phyloP scores from a whole-genome alignment of 35 echinoderm and acorn worm genomes.

The Acanthaster planci region DNA sequence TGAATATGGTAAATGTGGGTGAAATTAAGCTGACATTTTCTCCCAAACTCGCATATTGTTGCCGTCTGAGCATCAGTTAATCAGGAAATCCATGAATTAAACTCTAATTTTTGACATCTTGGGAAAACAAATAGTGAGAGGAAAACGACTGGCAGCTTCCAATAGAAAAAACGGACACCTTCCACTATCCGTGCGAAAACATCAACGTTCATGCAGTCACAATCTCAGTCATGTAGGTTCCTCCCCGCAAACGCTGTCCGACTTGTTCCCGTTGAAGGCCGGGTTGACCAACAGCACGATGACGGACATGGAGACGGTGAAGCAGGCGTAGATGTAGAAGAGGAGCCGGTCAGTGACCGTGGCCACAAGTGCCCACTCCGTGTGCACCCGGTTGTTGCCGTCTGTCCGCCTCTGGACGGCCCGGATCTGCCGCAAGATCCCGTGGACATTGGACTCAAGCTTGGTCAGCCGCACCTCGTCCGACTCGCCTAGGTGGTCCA shows the following conservation, averaged over 20 bases:
- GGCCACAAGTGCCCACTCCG: slow-evolving; percentile 93
- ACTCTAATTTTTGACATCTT: too few species aligned
- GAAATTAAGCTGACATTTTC: too few species aligned
- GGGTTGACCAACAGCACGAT: slow-evolving; percentile 70
- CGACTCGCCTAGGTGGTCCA: slow-evolving; percentile 54
- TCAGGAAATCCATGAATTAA: too few species aligned
- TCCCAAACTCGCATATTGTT: too few species aligned
- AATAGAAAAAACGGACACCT: not conserved
- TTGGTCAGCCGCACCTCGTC: slow-evolving; percentile 59
- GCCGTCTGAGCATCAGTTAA: too few species aligned
- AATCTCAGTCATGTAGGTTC: not conserved
- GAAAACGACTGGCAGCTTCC: too few species aligned
- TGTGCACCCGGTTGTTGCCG: slow-evolving; percentile 45
- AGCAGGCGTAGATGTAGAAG: slow-evolving; percentile 85
- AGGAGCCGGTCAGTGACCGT: slow-evolving; percentile 87
- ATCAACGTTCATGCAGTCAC: not conserved
- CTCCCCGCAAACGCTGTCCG: not conserved
- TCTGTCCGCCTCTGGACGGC: slow-evolving; percentile 42
- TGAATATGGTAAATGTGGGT: too few species aligned
- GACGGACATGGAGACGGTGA: slow-evolving; percentile 80
- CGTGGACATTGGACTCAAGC: slow-evolving; percentile 66
- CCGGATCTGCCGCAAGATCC: slow-evolving; percentile 70
- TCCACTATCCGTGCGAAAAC: not conserved
- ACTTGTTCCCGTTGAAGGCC: not conserved
- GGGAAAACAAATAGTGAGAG: too few species aligned